Conservation (phyloP, 2,797 vertebrate genomes). For the Cheirogaleus major region DNA sequence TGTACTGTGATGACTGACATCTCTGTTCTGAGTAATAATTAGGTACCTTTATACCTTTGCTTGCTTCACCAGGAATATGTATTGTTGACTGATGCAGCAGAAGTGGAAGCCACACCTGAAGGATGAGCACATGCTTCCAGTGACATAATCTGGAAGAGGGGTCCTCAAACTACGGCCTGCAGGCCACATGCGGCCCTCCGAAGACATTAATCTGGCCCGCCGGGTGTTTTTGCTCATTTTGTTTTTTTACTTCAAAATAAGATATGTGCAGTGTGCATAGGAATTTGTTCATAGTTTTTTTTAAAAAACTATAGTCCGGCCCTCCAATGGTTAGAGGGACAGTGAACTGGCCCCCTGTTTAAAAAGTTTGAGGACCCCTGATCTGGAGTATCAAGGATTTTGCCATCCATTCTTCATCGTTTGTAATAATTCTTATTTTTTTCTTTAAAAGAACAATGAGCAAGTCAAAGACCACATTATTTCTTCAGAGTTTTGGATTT, state of each 20-base stretch:
- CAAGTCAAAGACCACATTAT: neutral
- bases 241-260: no score
- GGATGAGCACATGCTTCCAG: neutral
- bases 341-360: no score
- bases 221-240: no score
- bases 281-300: no score
- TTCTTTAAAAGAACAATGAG: neutral
- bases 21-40: slow-evolving; percentile 17
- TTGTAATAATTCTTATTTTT: neutral
- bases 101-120: slow-evolving; percentile 1
- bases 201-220: no score
- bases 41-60: slow-evolving; percentile 26
- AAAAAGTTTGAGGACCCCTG: no score
- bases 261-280: no score
- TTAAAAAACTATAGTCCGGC: no score
- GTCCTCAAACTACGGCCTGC: no score
- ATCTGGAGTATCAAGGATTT: neutral
- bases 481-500: slow-evolving; percentile 25
- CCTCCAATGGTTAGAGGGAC: no score
- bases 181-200: no score
- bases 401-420: neutral
- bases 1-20: slow-evolving; percentile 20
- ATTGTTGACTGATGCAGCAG: neutral
- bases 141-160: neutral
- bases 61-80: neutral